Conservation (phyloP, 2,797 vertebrate genomes). For the Pantherophis alleghaniensis region DNA sequence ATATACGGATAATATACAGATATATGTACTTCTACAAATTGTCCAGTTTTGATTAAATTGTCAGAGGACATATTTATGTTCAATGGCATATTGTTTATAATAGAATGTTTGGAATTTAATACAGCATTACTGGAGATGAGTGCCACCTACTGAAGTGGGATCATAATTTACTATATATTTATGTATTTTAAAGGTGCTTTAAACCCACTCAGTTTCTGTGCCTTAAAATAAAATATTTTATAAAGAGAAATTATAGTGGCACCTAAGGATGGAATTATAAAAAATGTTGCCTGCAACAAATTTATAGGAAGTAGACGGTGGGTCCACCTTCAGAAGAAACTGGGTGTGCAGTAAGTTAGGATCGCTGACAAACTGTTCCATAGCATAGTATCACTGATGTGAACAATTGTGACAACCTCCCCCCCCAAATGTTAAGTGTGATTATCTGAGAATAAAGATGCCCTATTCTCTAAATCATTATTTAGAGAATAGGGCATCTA, state of each 20-base stretch:
- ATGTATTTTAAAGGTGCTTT: background rate
- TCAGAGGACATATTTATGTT: background rate
- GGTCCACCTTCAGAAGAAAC: background rate
- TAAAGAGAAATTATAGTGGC: background rate
- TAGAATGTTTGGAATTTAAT: background rate
- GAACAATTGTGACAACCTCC: background rate
- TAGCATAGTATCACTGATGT: background rate
- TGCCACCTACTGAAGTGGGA: constrained; percentile 4
- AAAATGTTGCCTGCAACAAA: background rate
- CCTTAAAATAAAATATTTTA: background rate
- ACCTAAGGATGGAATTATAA: background rate
- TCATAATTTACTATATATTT: background rate
- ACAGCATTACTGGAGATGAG: background rate
- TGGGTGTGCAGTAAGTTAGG: background rate
- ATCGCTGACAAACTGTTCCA: background rate
- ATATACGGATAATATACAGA: background rate
- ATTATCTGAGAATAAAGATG: background rate
- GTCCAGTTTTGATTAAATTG: background rate
- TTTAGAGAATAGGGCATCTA: too few relatives aligned
- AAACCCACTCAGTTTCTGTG: background rate
- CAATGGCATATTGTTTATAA: background rate
- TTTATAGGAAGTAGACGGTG: background rate
- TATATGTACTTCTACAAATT: background rate
- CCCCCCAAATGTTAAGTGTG: background rate
- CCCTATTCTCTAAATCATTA: too few relatives aligned